phyloP scores from a whole-genome alignment of 2,888 invertebrate genomes.

The Nowickia ferox region DNA sequence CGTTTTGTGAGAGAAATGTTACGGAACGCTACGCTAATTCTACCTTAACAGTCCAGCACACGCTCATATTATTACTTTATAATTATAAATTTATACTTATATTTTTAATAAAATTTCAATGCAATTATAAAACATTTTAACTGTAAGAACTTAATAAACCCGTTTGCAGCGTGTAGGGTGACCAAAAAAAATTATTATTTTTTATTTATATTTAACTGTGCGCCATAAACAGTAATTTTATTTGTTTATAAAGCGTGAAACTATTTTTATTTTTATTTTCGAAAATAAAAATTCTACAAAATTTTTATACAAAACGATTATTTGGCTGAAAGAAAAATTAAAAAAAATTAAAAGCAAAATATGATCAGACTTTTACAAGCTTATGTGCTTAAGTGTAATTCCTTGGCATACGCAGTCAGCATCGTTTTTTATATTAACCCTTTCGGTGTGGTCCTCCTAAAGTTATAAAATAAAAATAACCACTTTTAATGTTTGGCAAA shows the following conservation, averaged over 20 bases:
- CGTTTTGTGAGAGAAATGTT: too few relatives aligned
- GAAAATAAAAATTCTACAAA: background rate
- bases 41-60: too few relatives aligned
- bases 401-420: background rate
- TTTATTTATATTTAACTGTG: constrained; percentile 30
- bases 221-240: constrained; percentile 48
- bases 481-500: background rate
- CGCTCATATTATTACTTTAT: too few relatives aligned
- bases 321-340: background rate
- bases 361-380: background rate
- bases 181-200: background rate
- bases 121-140: background rate
- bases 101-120: background rate
- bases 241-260: constrained; percentile 56
- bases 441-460: background rate
- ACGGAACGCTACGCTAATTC: too few relatives aligned
- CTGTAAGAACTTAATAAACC: background rate
- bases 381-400: background rate
- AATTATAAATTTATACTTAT: too few relatives aligned
- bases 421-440: constrained; percentile 24
- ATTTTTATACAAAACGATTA: background rate
- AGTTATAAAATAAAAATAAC: background rate
- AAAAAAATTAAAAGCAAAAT: background rate
- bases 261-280: constrained; percentile 15
- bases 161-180: background rate